Base-by-base conservation (phyloP, 1,140 invertebrate genomes). In the Heliconius nattereri region DNA sequence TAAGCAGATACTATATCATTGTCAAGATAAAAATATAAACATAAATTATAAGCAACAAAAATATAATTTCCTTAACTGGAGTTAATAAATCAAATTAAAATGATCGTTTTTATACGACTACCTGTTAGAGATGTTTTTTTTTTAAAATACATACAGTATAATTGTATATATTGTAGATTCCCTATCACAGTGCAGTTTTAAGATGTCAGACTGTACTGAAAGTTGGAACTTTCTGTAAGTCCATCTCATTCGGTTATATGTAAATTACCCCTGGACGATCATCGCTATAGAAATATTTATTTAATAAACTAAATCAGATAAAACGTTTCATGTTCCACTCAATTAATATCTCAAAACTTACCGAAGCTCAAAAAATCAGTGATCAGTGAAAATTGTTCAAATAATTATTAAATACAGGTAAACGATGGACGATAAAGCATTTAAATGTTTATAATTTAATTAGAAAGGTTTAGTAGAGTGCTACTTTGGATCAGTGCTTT, bases 361-460 rank as follows among this genome's bases (percentile, higher is more conserved):
- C 52, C 73, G 76, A 73, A 73, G 20, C 71, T 70, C 26, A 74
- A 73, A 73, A 71, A 45, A 54, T 71, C 49, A 72, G 70, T 23
- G 60, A 78, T 84, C 81, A 78, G 73, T 81, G 78, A 66, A 78
- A 60, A 72, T 83, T 79, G 78, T 87, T 83, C 78, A 84, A 84
- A 84, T 84, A 78, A 75, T 81, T 80, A 74, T 80, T 79, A 78
- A 83, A 84, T 83, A 78, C 76, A 82, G 79, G 73, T 80, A 81
- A 79, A 83, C 81, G 73, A 73, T 77, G 74, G 57, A 82, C 76
- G 70, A 71, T 45, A 73, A 81, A 75, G 72, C 78, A 80, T 81
- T 82, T 76, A 73, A 79, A 82, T 84, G 85, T 89, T 83, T 86
- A 89, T 88, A 84, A 86, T 90, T 87, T 87, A 89, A 89, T 88